A percentile compares a stretch with the other conserved stretches of the same genome.
These are phyloP conservation scores for Azorinus chamasolen DNA, from an alignment of 2,888 invertebrate species.

Conservation along the genomic window DNA sequence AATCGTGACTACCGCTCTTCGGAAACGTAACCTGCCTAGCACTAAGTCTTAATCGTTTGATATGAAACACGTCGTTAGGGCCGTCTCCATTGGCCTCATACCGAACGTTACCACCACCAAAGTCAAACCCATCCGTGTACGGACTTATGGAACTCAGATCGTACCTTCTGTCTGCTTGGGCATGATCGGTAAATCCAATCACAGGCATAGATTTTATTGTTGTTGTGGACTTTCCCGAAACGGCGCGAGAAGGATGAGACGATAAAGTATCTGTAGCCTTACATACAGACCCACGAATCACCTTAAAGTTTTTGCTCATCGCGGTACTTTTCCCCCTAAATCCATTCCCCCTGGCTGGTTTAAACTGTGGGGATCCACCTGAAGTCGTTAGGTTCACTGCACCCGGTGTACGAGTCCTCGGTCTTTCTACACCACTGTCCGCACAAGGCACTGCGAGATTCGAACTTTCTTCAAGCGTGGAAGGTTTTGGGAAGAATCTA, in stretches of 20 bases:
- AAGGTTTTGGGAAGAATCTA: slow-evolving; percentile 71
- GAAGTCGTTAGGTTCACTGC: slow-evolving; percentile 28
- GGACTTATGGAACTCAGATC: slow-evolving; percentile 1
- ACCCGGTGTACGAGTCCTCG: slow-evolving; percentile 52
- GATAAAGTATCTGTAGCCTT: slow-evolving; percentile 40
- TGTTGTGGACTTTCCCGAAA: slow-evolving; percentile 34
- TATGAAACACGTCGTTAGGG: slow-evolving; percentile 66
- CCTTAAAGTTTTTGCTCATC: slow-evolving; percentile 19
- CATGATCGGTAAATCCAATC: neutral
- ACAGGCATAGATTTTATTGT: slow-evolving; percentile 41
- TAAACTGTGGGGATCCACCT: slow-evolving; percentile 11
- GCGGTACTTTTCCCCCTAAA: slow-evolving; percentile 9
- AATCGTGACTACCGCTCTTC: slow-evolving; percentile 39
- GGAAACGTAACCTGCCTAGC: slow-evolving; percentile 62
- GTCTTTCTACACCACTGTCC: slow-evolving; percentile 23
- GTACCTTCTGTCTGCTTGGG: slow-evolving; percentile 1
- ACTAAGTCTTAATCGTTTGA: slow-evolving; percentile 59
- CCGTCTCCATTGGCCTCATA: slow-evolving; percentile 65
- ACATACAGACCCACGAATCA: slow-evolving; percentile 36
- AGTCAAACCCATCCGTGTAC: neutral
- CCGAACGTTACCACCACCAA: slow-evolving; percentile 2
- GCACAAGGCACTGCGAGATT: slow-evolving; percentile 9
- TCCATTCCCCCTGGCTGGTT: slow-evolving; percentile 21
- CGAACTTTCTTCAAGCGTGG: slow-evolving; percentile 40
- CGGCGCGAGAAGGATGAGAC: slow-evolving; percentile 13